These are phyloP conservation scores for Heliconius aoede DNA, from an alignment of 2,888 invertebrate species.

Conservation along the genomic window DNA sequence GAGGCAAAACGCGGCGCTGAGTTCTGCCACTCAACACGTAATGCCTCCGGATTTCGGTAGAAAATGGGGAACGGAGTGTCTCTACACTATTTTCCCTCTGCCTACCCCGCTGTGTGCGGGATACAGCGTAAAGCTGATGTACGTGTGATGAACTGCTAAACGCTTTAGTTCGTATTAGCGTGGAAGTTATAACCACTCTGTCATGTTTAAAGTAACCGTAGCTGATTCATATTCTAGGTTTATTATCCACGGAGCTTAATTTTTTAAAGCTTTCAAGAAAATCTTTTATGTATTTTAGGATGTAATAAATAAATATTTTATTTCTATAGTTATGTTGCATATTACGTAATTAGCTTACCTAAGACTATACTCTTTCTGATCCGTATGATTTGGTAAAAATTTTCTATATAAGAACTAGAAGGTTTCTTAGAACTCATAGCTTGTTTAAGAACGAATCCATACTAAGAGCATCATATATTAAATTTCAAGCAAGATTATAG, in stretches of 20 bases:
- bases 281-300: conserved; percentile 7
- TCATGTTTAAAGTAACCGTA: not conserved
- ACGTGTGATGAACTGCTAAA: too few species aligned
- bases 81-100: too few species aligned
- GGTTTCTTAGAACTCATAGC: not conserved
- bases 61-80: too few species aligned
- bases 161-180: too few species aligned
- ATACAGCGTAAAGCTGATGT: too few species aligned
- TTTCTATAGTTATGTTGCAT: too few species aligned
- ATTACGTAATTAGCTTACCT: not conserved
- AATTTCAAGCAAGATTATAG: conserved; percentile 42
- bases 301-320: not conserved
- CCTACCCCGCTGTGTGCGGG: too few species aligned
- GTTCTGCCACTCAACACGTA: too few species aligned
- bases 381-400: not conserved
- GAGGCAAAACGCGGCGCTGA: too few species aligned
- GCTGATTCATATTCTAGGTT: not conserved
- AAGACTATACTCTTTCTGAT: not conserved
- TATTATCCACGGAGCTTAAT: not conserved
- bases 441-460: conserved; percentile 34
- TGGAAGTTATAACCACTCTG: too few species aligned
- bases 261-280: conserved; percentile 2
- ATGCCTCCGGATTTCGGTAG: too few species aligned
- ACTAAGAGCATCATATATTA: conserved; percentile 33
- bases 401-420: not conserved